Evolutionary conservation across 92 coral and sea anemone genomes (phyloP).

Genomic region (Bergia sp.): DNA sequence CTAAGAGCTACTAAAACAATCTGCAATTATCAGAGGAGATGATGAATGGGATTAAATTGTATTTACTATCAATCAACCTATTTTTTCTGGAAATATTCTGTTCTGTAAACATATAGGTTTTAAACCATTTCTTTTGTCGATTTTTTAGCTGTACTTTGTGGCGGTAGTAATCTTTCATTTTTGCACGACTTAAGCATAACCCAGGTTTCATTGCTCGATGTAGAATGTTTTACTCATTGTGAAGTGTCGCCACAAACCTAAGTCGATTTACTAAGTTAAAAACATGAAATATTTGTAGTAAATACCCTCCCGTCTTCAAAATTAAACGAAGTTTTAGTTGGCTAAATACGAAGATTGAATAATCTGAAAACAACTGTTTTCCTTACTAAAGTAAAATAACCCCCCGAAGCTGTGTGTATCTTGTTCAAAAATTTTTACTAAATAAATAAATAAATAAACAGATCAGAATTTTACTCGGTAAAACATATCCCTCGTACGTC

Average conservation of each 20-base stretch:
- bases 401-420: too few species aligned
- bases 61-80: constrained; percentile 10
- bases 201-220: background rate
- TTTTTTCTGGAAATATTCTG: background rate
- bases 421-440: too few species aligned
- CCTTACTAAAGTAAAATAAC: too few species aligned
- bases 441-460: background rate
- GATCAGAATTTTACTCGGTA: background rate
- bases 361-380: too few species aligned
- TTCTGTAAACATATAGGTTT: constrained; percentile 1
- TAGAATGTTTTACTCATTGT: background rate
- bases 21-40: background rate
- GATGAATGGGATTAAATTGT: background rate
- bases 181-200: background rate
- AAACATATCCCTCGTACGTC: background rate
- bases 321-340: too few species aligned
- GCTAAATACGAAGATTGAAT: too few species aligned
- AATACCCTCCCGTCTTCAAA: too few species aligned
- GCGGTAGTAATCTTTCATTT: background rate
- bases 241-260: background rate
- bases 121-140: background rate
- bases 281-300: background rate
- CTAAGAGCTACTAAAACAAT: background rate
- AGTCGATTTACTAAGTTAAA: background rate
- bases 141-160: background rate